Evolutionary conservation across 2,113 vertebrate genomes (phyloP).

Genomic region (Chloropsis cyanopogon): DNA sequence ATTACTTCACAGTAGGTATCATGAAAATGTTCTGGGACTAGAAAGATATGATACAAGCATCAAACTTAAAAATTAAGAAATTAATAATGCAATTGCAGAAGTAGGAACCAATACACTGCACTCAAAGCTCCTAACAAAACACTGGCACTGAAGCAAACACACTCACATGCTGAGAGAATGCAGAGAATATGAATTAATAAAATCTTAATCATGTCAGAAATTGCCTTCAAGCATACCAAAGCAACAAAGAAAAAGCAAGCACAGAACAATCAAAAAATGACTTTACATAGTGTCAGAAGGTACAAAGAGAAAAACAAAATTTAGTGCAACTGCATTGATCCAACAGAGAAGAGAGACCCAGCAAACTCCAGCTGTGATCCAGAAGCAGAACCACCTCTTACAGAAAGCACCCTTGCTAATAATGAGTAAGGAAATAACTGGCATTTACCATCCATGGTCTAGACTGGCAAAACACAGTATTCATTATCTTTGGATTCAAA

Average conservation of each 20-base stretch:
- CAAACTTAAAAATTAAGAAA: constrained; percentile 24
- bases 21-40: constrained; percentile 6
- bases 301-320: background rate
- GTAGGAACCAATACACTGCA: background rate
- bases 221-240: background rate
- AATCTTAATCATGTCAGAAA: background rate
- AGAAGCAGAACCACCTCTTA: background rate
- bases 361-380: background rate
- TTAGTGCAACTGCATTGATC: background rate
- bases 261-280: background rate
- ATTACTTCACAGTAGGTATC: background rate
- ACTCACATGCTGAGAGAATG: background rate
- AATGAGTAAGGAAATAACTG: background rate
- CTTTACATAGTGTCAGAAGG: background rate
- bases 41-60: background rate
- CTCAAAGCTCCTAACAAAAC: background rate
- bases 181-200: background rate
- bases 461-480: background rate
- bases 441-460: background rate
- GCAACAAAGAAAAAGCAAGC: background rate
- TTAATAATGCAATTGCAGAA: background rate
- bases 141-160: background rate
- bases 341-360: background rate
- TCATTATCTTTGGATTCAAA: background rate
- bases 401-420: background rate